Evolutionary conservation across 2,888 invertebrate species (phyloP).

Genomic region (Nesidiocoris tenuis): DNA sequence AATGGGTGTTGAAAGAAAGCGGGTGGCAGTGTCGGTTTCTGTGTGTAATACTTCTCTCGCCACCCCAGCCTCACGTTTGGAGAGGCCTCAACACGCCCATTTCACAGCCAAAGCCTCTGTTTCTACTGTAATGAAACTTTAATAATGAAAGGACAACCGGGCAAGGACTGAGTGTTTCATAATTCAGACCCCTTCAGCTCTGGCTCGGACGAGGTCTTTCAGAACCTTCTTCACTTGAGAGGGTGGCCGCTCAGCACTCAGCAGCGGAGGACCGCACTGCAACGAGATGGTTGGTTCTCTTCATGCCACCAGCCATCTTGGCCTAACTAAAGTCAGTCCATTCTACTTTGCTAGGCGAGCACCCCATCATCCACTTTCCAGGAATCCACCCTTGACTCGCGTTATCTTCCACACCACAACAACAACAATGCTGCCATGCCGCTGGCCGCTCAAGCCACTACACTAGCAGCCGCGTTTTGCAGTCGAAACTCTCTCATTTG

Average conservation of each 20-base stretch:
- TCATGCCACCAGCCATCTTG: not conserved
- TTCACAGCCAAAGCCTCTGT: not conserved
- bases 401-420: no score
- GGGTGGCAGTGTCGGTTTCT: slow-evolving; percentile 23
- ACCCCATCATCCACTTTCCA: not conserved
- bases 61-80: not conserved
- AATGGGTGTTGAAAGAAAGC: slow-evolving; percentile 29
- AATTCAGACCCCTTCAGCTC: slow-evolving; percentile 38
- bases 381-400: no score
- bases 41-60: not conserved
- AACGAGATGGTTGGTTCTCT: no score
- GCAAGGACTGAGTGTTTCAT: slow-evolving; percentile 25
- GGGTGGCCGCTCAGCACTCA: not conserved
- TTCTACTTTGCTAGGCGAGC: not conserved
- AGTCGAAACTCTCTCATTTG: no score
- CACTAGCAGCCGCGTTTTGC: no score
- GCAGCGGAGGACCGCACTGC: no score
- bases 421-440: no score
- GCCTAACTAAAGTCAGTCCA: not conserved
- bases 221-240: slow-evolving; percentile 28
- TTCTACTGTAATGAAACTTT: slow-evolving; percentile 38
- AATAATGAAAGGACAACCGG: slow-evolving; percentile 40
- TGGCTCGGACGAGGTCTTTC: slow-evolving; percentile 25
- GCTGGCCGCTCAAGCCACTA: no score
- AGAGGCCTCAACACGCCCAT: not conserved